phyloP scores from a whole-genome alignment of 92 coral and sea anemone genomes.

The Epizoanthus fatuus region DNA sequence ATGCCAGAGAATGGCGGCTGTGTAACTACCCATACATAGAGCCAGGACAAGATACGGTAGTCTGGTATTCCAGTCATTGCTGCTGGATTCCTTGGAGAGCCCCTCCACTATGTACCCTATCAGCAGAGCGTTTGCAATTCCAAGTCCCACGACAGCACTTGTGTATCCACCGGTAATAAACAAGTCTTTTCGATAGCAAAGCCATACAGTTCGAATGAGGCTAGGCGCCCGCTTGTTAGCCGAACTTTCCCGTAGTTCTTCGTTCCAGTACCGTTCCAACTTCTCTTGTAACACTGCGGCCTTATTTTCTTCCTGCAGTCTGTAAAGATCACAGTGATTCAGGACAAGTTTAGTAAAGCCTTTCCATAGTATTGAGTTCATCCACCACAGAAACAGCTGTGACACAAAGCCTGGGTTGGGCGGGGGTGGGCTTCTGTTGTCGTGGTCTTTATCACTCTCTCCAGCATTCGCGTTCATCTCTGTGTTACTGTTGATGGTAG shows the following conservation, averaged over 20 bases:
- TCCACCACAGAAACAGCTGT: too few relatives aligned
- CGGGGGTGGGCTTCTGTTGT: too few relatives aligned
- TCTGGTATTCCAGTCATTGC: neutral
- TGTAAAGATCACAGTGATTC: neutral
- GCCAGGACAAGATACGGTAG: neutral
- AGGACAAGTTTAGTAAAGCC: neutral
- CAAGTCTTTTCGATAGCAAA: neutral
- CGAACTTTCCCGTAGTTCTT: neutral
- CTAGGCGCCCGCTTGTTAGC: too few relatives aligned
- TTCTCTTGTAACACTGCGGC: neutral
- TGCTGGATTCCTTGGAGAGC: too few relatives aligned
- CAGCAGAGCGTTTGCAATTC: neutral
- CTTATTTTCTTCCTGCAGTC: conserved; percentile 7
- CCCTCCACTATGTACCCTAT: neutral
- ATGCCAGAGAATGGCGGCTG: too few relatives aligned
- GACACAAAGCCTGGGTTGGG: too few relatives aligned
- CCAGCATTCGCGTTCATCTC: neutral
- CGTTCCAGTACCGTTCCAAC: conserved; percentile 14
- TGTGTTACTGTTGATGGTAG: neutral
- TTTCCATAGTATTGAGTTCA: neutral
- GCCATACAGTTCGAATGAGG: neutral
- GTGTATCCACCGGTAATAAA: neutral
- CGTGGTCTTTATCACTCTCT: too few relatives aligned
- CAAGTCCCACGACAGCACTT: neutral
- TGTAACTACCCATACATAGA: too few relatives aligned